Evolutionary conservation across 1,140 invertebrate species (phyloP).

Genomic region (Drosophila aff.): DNA sequence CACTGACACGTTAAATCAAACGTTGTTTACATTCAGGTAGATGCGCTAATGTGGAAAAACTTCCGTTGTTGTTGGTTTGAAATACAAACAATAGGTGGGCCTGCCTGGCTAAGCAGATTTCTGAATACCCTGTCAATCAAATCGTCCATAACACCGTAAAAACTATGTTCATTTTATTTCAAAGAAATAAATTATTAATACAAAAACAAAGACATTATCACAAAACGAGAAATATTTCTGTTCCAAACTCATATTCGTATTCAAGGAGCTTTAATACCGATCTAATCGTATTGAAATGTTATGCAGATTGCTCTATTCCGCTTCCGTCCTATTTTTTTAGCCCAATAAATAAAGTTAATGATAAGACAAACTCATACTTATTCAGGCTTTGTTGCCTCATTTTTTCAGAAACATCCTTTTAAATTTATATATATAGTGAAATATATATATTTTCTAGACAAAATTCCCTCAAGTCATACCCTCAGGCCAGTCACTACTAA

Average conservation of each 20-base stretch:
- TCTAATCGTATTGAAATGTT: neutral
- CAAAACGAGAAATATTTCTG: neutral
- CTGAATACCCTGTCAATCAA: neutral
- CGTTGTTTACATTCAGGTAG: conserved; percentile 1
- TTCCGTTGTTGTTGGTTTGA: conserved; percentile 3
- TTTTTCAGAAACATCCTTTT: neutral
- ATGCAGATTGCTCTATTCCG: conserved; percentile 3
- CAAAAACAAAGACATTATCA: neutral
- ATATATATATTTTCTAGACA: conserved; percentile 10
- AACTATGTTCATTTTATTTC: neutral
- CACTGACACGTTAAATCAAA: conserved; percentile 40
- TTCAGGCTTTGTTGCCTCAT: neutral
- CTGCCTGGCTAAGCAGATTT: neutral
- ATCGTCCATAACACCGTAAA: neutral
- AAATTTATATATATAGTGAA: neutral
- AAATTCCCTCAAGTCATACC: conserved; percentile 33
- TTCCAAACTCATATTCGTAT: neutral
- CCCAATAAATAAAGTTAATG: neutral
- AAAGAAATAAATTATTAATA: neutral
- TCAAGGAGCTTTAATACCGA: neutral
- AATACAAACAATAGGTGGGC: neutral
- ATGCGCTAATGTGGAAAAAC: conserved; percentile 1
- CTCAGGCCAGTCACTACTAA: conserved; percentile 14
- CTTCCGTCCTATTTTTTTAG: conserved; percentile 8
- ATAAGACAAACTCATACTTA: neutral